phyloP scores from a whole-genome alignment of 2,888 invertebrate species.

The Crocallis elinguaria region DNA sequence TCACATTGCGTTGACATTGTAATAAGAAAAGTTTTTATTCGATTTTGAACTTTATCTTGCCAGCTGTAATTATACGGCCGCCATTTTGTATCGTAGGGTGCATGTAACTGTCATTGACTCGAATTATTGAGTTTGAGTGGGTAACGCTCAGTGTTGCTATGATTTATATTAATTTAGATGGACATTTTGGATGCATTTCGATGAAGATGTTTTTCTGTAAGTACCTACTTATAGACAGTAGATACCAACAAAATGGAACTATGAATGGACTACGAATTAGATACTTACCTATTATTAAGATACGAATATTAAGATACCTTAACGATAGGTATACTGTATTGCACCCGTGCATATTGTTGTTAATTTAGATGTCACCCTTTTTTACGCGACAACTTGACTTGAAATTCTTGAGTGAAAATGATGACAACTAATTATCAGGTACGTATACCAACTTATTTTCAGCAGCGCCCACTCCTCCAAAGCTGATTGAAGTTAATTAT shows the following conservation, averaged over 20 bases:
- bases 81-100: slow-evolving; percentile 71
- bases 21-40: slow-evolving; percentile 51
- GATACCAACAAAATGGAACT: not conserved
- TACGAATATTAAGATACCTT: no score
- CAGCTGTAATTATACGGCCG: slow-evolving; percentile 53
- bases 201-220: slow-evolving; percentile 25
- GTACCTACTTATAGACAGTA: not conserved
- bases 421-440: no score
- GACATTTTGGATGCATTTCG: slow-evolving; percentile 23
- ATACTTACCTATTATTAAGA: no score
- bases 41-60: slow-evolving; percentile 55
- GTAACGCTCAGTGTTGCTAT: slow-evolving; percentile 49
- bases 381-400: not conserved
- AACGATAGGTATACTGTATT: no score
- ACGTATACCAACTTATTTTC: no score
- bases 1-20: slow-evolving; percentile 62
- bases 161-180: slow-evolving; percentile 42
- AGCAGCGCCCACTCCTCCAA: not conserved
- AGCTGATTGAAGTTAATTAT: slow-evolving; percentile 1
- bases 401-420: no score
- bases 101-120: slow-evolving; percentile 67
- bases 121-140: slow-evolving; percentile 73
- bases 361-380: not conserved
- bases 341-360: not conserved
- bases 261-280: no score